Evolutionary conservation across 2,113 vertebrate species (phyloP), one percentile per base, ranked within the genome.

Genomic region (Phrynosoma platyrhinos): DNA sequence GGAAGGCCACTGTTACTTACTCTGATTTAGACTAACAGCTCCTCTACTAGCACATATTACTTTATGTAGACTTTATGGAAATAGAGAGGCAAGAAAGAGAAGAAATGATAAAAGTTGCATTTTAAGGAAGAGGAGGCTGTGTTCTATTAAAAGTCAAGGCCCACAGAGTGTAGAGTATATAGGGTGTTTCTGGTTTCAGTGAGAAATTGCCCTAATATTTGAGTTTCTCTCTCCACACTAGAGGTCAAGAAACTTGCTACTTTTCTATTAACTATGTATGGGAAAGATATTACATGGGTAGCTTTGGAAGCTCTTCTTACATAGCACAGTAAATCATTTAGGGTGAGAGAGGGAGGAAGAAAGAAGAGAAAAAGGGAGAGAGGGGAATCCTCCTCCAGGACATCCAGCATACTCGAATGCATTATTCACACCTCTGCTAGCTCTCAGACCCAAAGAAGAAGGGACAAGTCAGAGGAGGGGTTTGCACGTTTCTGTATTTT

Each of bases 351-450:
- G 53, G 36, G 27, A 62, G 58, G 18, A 62, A 62, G 21, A 7
- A 27, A 27, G 16, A 18, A n/a, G 3, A 62, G 4, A 18, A 62
- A 84, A 75, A 84, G 7, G 16, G 2, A 36, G 1, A 55, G n/a
- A 40, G 1, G 3, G 14, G 23, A 66, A 66, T 12, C 27, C 9
- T 76, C 58, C 30, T n/a, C 16, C 40, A 78, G 9, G 27, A 25
- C 78, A 69, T 27, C 16, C 16, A 53, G 42, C 32, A 8, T 69
- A 6, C 36, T 10, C 2, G 5, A 68, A 10, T 9, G 10, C 1
- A 0, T 7, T 0, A 0, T 14, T 75, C 0, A 42, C 47, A 84
- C 83, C 12, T 84, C 55, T 7, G 0, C 2, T 7, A 16, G 42
- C 7, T 3, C 1, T 10, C 6, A 18, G 1, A 84, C 90, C 82